Base-by-base conservation (phyloP, 2,888 invertebrate genomes). In the Tachina lurida region DNA sequence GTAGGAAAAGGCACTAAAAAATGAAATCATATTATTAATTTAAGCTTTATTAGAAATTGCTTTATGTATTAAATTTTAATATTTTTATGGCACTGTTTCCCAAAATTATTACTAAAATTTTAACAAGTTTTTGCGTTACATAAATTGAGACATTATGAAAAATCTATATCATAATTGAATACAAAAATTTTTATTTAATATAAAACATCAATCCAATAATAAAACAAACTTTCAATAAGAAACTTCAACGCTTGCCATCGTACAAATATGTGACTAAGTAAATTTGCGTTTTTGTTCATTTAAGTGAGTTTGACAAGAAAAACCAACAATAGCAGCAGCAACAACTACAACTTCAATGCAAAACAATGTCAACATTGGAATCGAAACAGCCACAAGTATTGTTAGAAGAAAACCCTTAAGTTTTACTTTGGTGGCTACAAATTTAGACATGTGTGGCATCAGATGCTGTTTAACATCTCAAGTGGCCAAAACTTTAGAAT, bases 311-410 rank as follows among this genome's bases (percentile, higher is more conserved):
- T 74, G 73, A 67, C 58, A 74, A 54, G 41, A 47, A 82, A 76
- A 65, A 8, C 63, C 71, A 82, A 62, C 22, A 63, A 58, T 5
- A 56, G 47, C 17, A 17, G n/a, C 10, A 49, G 4, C 4, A 4
- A 31, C 31, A 31, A 31, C 31, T 4, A 45, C 41, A 31, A 12
- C 15, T 54, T 5, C 15, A 62, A 39, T 73, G 39, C 63, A 70
- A 17, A 49, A 52, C 43, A 71, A 45, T 65, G 65, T 82, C 56
- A 82, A 82, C 71, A 82, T 82, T 82, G 65, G 43, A 49, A 58
- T 49, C 19, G 63, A 31, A 41, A 17, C 10, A 76, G 77, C 71
- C 76, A 52, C 76, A 77, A 19, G 76, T 76, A 76, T 71, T 31
- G 31, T 31, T 47, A 77, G 70, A 5, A 58, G 22, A 13, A 71